Evolutionary conservation across 1,140 invertebrate genomes (phyloP).

Genomic region (Augochlora pura): DNA sequence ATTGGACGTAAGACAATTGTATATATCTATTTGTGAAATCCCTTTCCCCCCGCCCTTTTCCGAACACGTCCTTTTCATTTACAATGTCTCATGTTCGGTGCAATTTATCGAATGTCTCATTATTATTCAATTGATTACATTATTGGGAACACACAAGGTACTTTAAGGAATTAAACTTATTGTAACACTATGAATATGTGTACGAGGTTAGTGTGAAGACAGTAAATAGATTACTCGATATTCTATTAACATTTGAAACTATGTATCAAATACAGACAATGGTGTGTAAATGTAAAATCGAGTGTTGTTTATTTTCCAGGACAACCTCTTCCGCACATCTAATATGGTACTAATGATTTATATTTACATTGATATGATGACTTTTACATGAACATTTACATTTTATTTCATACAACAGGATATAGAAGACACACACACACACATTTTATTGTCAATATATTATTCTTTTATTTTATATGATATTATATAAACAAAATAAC

Average conservation of each 20-base stretch:
- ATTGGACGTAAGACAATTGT: not conserved
- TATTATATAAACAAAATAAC: conserved; percentile 25
- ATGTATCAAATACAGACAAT: conserved; percentile 72
- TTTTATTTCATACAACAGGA: conserved; percentile 44
- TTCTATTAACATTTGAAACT: conserved; percentile 51
- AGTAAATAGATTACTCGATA: conserved; percentile 44
- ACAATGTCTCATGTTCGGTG: not conserved
- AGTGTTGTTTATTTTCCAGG: conserved; percentile 40
- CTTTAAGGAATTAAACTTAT: conserved; percentile 33
- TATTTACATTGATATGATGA: not conserved
- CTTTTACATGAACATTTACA: conserved; percentile 40
- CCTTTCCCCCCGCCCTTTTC: too few relatives aligned
- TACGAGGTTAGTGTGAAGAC: conserved; percentile 18
- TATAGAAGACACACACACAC: conserved; percentile 23
- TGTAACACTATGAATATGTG: conserved; percentile 41
- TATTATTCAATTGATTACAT: conserved; percentile 33
- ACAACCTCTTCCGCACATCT: not conserved
- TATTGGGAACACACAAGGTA: conserved; percentile 42
- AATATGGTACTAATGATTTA: not conserved
- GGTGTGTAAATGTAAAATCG: conserved; percentile 65
- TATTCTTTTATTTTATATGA: conserved; percentile 11
- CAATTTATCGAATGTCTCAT: not conserved
- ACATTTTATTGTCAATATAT: conserved; percentile 23
- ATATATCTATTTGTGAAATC: conserved; percentile 7
- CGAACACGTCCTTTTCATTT: not conserved